These are phyloP conservation scores for Uloborus plumipes DNA, from an alignment of 2,888 invertebrate genomes.

Conservation along the genomic window DNA sequence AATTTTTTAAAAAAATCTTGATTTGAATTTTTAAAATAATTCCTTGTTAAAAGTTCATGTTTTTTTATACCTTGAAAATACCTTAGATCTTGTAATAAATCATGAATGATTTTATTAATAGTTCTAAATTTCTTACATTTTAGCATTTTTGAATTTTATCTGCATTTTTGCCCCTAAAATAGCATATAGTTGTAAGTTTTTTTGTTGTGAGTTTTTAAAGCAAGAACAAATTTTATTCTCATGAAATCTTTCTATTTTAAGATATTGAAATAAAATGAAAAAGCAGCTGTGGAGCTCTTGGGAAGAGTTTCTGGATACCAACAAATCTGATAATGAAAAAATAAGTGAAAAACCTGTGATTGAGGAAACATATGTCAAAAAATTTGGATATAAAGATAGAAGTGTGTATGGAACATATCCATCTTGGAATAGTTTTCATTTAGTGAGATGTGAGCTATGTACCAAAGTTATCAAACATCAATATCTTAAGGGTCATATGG, in stretches of 20 bases:
- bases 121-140: too few species aligned
- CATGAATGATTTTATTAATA: too few species aligned
- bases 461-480: neutral
- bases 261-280: conserved; percentile 11
- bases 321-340: neutral
- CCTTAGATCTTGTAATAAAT: too few species aligned
- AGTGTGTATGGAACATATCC: neutral
- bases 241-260: conserved; percentile 6
- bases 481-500: conserved; percentile 14
- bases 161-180: too few species aligned
- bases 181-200: too few species aligned
- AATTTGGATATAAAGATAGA: neutral
- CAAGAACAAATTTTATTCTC: neutral
- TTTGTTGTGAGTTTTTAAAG: too few species aligned
- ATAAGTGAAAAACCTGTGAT: neutral
- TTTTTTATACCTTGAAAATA: too few species aligned
- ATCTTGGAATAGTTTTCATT: neutral
- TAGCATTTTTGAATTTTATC: too few species aligned
- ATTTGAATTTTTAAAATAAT: too few species aligned
- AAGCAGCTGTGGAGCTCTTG: conserved; percentile 14
- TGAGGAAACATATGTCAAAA: neutral
- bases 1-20: too few species aligned
- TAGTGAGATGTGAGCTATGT: conserved; percentile 16
- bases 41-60: too few species aligned
- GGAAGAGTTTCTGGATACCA: conserved; percentile 13